Percentiles rank a stretch among this genome's conserved stretches.
phyloP scores from a whole-genome alignment of 2,113 vertebrate genomes.

The Barnardius zonarius region DNA sequence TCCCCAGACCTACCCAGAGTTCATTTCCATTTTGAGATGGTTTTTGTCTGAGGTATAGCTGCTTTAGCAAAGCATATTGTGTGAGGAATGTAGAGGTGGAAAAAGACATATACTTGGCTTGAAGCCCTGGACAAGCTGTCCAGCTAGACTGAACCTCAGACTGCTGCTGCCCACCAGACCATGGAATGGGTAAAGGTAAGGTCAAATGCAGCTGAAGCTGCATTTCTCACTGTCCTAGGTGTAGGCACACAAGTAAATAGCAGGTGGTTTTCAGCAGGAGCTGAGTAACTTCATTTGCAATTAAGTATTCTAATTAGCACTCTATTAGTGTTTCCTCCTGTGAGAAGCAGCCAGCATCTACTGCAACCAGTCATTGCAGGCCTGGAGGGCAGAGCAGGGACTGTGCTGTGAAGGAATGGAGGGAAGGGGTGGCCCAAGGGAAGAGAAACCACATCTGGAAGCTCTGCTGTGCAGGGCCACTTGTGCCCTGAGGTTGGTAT shows the following conservation, averaged over 20 bases:
- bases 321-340: background rate
- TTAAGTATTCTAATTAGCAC: background rate
- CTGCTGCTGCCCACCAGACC: background rate
- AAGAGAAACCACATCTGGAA: background rate
- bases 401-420: background rate
- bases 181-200: fast-evolving
- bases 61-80: background rate
- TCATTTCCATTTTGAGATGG: fast-evolving
- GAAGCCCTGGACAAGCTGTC: background rate
- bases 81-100: background rate
- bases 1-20: background rate
- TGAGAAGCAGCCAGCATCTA: background rate
- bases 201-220: background rate
- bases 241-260: background rate
- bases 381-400: background rate
- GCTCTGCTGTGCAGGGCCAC: background rate
- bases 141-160: no score
- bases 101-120: background rate
- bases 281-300: background rate
- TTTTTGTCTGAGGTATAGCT: background rate
- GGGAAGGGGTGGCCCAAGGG: background rate
- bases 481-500: background rate
- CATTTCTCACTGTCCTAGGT: background rate
- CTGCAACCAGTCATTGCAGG: background rate
- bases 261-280: background rate